Evolutionary conservation across 30 jellyfish, hydroid and myxozoan species (phyloP), one percentile per base, ranked within the genome.

Genomic region (Cassiopea xamachana): DNA sequence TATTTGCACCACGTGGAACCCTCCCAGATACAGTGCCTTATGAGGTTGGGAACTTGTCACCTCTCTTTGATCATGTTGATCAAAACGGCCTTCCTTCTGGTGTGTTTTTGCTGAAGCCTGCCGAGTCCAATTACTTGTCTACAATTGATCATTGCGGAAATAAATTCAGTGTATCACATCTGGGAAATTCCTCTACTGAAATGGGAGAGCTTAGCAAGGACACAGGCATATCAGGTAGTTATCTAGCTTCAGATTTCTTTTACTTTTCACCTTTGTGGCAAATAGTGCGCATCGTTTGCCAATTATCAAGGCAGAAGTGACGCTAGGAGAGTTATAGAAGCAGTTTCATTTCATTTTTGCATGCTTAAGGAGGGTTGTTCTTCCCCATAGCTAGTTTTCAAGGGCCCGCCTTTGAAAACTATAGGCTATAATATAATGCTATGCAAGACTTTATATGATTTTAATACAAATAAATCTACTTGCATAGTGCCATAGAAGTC

Each of bases 131-230:
- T 6, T 58, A 84, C 46, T 45, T 89, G 51, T 80, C 92, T 7
- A 81, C 92, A n/a, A 71, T 82, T 45, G 92, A 89, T 50, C 80
- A 75, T 60, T 10, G 44, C 60, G 97, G 97, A 9, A 88, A 81
- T 55, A 72, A 81, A 48, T 75, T 79, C 82, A 51, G 72, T 59
- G 80, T 89, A 0, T 75, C 88, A 8, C 16, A 73, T 18, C 13
- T 19, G 19, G 94, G 94, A 44, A 69, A 13, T 17, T 80, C 85
- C 49, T 59, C 64, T 3, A 61, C 72, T 7, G 69, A 72, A 1
- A 47, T 68, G 12, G 78, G 62, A 1, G 49, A 19, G 12, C 43
- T 46, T 61, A 16, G 68, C 61, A 81, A 19, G 55, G 80, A 71
- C 50, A 19, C 51, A 17, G 15, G 58, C 39, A 16, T 39, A 64